Conservation (phyloP, 2,888 invertebrate genomes). For the Reticulitermes lucifugus region DNA sequence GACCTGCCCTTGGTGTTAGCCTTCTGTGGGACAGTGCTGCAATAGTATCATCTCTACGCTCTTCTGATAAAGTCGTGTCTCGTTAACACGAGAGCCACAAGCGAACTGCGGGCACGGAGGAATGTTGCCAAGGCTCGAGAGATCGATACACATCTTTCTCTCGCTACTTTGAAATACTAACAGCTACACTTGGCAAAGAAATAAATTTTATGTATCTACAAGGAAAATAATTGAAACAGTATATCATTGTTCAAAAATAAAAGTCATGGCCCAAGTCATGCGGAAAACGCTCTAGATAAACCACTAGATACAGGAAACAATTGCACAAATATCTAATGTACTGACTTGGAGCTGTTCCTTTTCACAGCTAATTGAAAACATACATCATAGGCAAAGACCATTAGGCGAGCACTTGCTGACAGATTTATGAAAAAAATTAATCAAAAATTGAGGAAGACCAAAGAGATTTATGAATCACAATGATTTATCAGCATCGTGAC, state of each 20-base stretch:
- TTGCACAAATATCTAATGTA: neutral
- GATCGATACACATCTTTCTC: constrained; percentile 33
- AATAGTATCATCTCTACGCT: neutral
- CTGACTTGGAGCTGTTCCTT: neutral
- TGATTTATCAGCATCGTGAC: neutral
- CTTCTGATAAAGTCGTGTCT: constrained; percentile 19
- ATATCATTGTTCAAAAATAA: neutral
- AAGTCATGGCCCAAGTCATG: neutral
- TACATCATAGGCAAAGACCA: neutral
- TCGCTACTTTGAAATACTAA: neutral
- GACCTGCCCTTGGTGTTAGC: neutral
- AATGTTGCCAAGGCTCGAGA: constrained; percentile 17
- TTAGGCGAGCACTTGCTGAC: neutral
- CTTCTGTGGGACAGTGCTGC: neutral
- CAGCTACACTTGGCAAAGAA: neutral
- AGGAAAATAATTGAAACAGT: neutral
- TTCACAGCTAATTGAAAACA: constrained; percentile 13
- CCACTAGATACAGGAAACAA: neutral
- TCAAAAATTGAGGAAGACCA: neutral
- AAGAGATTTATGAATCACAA: neutral
- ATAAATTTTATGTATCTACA: neutral
- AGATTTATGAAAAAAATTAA: neutral
- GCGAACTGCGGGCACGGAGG: constrained; percentile 35
- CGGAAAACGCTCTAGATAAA: neutral
- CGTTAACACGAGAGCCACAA: constrained; percentile 24